A percentile compares a stretch with the other conserved stretches of the same genome.
Evolutionary conservation across 2,113 vertebrate genomes (phyloP).

Genomic region (Gambusia holbrooki): DNA sequence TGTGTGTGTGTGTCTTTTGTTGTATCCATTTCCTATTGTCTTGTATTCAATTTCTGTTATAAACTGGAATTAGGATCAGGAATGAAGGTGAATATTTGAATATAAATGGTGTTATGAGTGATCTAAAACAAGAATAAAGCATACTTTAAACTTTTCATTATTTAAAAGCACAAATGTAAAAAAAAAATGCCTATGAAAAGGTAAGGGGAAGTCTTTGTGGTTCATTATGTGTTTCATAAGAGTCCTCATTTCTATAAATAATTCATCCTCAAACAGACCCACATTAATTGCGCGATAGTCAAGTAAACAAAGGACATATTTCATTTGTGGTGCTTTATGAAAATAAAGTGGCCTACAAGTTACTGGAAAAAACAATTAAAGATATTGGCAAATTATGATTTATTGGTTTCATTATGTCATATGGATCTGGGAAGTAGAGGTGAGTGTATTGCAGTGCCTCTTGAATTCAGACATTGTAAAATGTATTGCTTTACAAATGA

Average conservation of each 20-base stretch:
- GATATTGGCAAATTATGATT: conserved; percentile 2
- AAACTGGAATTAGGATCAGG: not conserved
- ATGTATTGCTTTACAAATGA: not conserved
- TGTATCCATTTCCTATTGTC: not conserved
- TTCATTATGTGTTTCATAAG: not conserved
- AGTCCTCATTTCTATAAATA: not conserved
- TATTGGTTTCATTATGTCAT: not conserved
- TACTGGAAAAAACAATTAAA: not conserved
- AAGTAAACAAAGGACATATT: not conserved
- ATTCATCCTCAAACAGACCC: not conserved
- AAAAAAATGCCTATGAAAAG: not conserved
- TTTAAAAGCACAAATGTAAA: not conserved
- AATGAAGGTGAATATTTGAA: not conserved
- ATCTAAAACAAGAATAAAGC: not conserved
- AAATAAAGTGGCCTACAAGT: not conserved
- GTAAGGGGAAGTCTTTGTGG: not conserved
- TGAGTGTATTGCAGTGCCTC: not conserved
- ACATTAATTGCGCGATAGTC: not conserved
- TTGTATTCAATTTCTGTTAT: not conserved
- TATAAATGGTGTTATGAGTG: not conserved
- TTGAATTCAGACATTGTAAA: conserved; percentile 9
- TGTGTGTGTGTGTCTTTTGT: not conserved
- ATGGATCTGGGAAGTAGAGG: not conserved
- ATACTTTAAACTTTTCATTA: not conserved
- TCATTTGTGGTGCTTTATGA: not conserved